Evolutionary conservation across 2,797 vertebrate species (phyloP), one percentile per base, ranked within the genome.

Genomic region (Arremon aurantiirostris): DNA sequence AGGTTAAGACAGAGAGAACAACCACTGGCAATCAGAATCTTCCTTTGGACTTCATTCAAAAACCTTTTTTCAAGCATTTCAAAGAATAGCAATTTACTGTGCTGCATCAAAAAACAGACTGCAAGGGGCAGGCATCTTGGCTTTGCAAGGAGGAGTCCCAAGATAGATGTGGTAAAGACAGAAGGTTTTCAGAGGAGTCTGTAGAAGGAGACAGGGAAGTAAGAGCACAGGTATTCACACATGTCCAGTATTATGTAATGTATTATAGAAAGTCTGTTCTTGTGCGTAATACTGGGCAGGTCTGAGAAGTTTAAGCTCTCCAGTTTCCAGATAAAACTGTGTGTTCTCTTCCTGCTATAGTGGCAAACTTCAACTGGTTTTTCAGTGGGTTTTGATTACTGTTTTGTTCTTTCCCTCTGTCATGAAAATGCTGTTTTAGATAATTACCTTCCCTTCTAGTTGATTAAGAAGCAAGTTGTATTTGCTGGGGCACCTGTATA

Each of bases 1-100:
- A 46, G 37, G 91, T 93, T 94, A 90, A 95, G 89, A 71, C 59
- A 44, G 61, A 20, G 52, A 92, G 57, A 91, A 66, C 63, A 76
- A 82, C 85, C 80, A 71, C 82, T 73, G 82, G 85, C 68, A 86
- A 75, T 83, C 26, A 42, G 35, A 76, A 76, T 95, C 78, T 84
- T 93, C 80, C 46, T 83, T n/a, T 82, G 80, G 94, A 86, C n/a
- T 90, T 70, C 5, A 61, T 77, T 88, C 37, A 89, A 32, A 23
- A 23, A 11, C 15, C 19, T 34, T 56, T 52, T 68, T 44, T 26
- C 14, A 61, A 27, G 60, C 37, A 27, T 75, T 95, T 89, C 53
- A 66, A 84, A 68, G 10, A 30, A 53, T 8, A 73, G 39, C 71
- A 52, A 34, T 83, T 73, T 68, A 47, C 37, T 63, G n/a, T 55